Evolutionary conservation across 1,140 invertebrate genomes (phyloP).

Genomic region (Antheraea mylitta): DNA sequence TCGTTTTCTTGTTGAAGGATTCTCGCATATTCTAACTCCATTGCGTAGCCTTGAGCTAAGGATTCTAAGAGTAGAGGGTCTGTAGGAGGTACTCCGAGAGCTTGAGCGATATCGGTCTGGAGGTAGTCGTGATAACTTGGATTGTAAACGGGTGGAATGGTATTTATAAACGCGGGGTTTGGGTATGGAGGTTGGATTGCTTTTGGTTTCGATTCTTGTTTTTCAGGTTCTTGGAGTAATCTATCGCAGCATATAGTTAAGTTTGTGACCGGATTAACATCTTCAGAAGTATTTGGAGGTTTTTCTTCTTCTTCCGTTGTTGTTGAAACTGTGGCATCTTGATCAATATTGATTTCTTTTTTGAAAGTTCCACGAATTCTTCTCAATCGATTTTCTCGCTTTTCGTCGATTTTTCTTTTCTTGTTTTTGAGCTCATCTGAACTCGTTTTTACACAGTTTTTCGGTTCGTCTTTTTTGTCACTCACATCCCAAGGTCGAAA

Average conservation of each 20-base stretch:
- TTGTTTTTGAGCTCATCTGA: conserved; percentile 31
- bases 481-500: conserved; percentile 75
- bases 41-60: conserved; percentile 79
- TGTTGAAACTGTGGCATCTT: conserved; percentile 79
- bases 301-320: conserved; percentile 63
- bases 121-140: conserved; percentile 59
- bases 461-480: conserved; percentile 42
- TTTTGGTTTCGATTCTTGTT: conserved; percentile 19
- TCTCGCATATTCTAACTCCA: conserved; percentile 83
- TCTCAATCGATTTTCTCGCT: conserved; percentile 62
- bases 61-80: conserved; percentile 77
- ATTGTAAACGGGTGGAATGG: conserved; percentile 25
- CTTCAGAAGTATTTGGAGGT: conserved; percentile 30
- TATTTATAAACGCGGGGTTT: conserved; percentile 22
- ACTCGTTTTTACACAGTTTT: conserved; percentile 32
- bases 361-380: conserved; percentile 70
- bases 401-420: conserved; percentile 47
- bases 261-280: conserved; percentile 45
- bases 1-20: conserved; percentile 83
- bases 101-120: conserved; percentile 73
- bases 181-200: conserved; percentile 6
- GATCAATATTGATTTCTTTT: conserved; percentile 53
- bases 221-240: conserved; percentile 48
- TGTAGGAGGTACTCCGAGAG: conserved; percentile 70
- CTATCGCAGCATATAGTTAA: conserved; percentile 60